These are phyloP conservation scores for Ariolimax columbianus DNA, from an alignment of 2,888 invertebrate species.

Conservation along the genomic window DNA sequence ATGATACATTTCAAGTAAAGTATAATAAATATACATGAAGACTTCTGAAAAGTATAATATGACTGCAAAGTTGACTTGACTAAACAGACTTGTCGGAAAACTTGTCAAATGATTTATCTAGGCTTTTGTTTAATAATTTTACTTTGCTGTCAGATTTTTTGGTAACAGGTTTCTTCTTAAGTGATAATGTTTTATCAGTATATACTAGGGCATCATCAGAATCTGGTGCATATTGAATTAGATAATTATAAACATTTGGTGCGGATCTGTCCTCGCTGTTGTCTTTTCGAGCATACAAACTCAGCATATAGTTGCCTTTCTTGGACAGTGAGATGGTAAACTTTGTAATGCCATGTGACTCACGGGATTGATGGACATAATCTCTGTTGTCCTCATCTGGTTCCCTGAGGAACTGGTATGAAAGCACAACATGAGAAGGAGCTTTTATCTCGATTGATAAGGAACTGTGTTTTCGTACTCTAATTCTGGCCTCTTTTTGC, in stretches of 20 bases:
- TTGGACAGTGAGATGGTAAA: conserved; percentile 67
- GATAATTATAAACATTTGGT: conserved; percentile 75
- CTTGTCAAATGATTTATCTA: background rate
- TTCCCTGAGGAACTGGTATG: conserved; percentile 74
- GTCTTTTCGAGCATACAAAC: conserved; percentile 72
- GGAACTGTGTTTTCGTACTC: conserved; percentile 56
- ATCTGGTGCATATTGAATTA: conserved; percentile 64
- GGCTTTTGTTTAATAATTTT: conserved; percentile 13
- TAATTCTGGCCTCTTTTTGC: conserved; percentile 75
- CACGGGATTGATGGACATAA: conserved; percentile 65
- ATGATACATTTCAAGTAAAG: too few species aligned
- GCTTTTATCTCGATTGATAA: conserved; percentile 70
- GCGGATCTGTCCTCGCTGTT: conserved; percentile 68
- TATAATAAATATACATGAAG: too few species aligned
- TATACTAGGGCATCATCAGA: conserved; percentile 31
- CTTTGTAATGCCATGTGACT: conserved; percentile 59
- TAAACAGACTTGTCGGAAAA: background rate
- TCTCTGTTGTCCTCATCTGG: conserved; percentile 76
- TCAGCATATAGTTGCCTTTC: conserved; percentile 76
- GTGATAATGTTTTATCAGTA: conserved; percentile 47
- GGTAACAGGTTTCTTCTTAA: conserved; percentile 55
- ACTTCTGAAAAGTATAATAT: too few species aligned
- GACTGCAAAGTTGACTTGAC: too few species aligned
- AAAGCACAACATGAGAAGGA: conserved; percentile 67
- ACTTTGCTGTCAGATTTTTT: conserved; percentile 57